Evolutionary conservation across 2,888 invertebrate species (phyloP), one percentile per base, ranked within the genome.

Genomic region (Ephialtes manifestator): DNA sequence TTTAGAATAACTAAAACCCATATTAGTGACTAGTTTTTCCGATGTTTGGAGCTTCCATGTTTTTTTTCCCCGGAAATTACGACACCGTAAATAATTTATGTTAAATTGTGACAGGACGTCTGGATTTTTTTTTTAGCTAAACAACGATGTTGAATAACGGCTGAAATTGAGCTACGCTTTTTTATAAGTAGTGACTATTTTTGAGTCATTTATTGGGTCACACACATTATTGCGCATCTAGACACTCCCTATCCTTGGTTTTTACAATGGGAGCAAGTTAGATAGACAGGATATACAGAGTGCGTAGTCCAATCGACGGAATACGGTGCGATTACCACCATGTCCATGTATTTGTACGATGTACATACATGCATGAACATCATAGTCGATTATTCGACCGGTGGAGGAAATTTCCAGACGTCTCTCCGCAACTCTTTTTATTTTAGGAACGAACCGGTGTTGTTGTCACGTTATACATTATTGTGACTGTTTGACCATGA

Each of bases 331-430:
- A 35, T 35, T 7, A 31, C 35, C 28, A 13, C 4, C 35, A 31
- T 60, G 60, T 31, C n/a, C 15, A 35, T 35, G 35, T 60, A n/a
- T 60, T 35, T 31, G 60, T 60, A 35, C 60, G 7, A 10, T 15
- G 28, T 58, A 55, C 15, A 5, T 60, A 60, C 35, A 31, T 15
- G 31, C 20, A 2, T 4, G 7, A 58, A 58, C 28, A 31, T 58
- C 28, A 15, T 58, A 31, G 58, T 15, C 28, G 31, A 58, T 58
- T 60, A 35, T 60, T 7, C 31, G 35, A n/a, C 60, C 60, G 60
- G 60, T 31, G 28, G 31, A 4, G 60, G 60, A 60, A 60, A 60
- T n/a, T 60, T 60, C 60, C 35, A 60, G 60, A 35, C 35, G 60
- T 28, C 1, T 55, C 20, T 7, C 1, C 31, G 60, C 13, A 5